phyloP scores from a whole-genome alignment of 2,888 invertebrate genomes.

The Heliconius cydno region DNA sequence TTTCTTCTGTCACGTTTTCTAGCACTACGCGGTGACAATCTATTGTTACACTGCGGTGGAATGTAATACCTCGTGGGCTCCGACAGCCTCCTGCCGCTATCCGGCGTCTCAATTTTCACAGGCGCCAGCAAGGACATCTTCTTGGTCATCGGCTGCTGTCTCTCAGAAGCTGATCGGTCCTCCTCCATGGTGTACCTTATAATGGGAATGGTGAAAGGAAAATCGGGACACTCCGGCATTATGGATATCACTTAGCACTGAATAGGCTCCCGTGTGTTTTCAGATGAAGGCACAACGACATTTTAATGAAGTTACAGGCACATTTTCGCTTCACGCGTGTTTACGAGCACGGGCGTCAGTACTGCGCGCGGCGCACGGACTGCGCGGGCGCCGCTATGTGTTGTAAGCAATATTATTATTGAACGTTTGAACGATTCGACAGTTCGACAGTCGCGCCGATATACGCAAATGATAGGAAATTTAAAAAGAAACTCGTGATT shows the following conservation, averaged over 20 bases:
- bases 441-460: constrained; percentile 37
- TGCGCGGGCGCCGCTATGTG: constrained; percentile 47
- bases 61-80: constrained; percentile 76
- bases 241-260: constrained; percentile 64
- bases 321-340: constrained; percentile 48
- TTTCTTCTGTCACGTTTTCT: constrained; percentile 72
- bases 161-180: constrained; percentile 65
- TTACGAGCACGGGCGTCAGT: constrained; percentile 57
- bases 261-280: constrained; percentile 53
- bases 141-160: constrained; percentile 69
- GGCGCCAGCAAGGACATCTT: constrained; percentile 76
- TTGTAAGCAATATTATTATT: constrained; percentile 37
- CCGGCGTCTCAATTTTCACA: constrained; percentile 78
- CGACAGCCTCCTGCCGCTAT: constrained; percentile 69
- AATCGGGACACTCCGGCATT: constrained; percentile 81
- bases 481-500: constrained; percentile 24
- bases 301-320: constrained; percentile 53
- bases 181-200: constrained; percentile 79
- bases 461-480: constrained; percentile 46
- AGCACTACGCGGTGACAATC: constrained; percentile 75
- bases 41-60: constrained; percentile 78
- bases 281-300: constrained; percentile 60
- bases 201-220: constrained; percentile 75
- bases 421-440: constrained; percentile 38
- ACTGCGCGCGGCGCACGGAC: constrained; percentile 55